Evolutionary conservation across 2,888 invertebrate genomes (phyloP).

Genomic region (Heliconius erato): DNA sequence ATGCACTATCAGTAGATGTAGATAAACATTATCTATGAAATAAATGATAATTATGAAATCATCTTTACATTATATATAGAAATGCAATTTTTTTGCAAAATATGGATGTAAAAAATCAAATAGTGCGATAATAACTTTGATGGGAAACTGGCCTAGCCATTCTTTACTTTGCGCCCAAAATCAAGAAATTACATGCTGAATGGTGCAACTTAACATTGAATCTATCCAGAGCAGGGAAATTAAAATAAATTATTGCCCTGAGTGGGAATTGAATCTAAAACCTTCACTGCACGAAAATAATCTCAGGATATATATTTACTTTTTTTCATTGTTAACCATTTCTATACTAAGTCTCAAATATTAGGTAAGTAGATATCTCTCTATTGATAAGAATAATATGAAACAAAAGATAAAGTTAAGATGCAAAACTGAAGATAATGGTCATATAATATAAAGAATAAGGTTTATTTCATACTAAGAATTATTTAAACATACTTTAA

Average conservation of each 20-base stretch:
- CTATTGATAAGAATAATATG: constrained; percentile 5
- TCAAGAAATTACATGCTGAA: too few species aligned
- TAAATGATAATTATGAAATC: neutral
- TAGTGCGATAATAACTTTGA: neutral
- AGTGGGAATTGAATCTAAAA: neutral
- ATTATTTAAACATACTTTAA: too few species aligned
- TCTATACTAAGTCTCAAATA: neutral
- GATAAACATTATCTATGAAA: neutral
- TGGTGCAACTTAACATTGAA: too few species aligned
- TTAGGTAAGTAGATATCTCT: neutral
- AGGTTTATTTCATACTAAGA: neutral
- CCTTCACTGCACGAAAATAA: neutral
- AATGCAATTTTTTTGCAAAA: neutral
- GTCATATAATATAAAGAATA: neutral
- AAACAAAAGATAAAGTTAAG: constrained; percentile 5
- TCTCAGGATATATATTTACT: neutral
- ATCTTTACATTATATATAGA: neutral
- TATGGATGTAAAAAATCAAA: neutral
- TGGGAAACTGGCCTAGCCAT: neutral
- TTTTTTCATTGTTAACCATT: neutral
- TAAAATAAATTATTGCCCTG: neutral
- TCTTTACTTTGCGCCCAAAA: too few species aligned
- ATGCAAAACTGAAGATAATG: constrained; percentile 11
- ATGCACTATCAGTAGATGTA: neutral
- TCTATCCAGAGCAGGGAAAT: neutral